A percentile compares a stretch with the other conserved stretches of the same genome.
Evolutionary conservation across 2,888 invertebrate genomes (phyloP).

Genomic region (Polymixis lichenea): DNA sequence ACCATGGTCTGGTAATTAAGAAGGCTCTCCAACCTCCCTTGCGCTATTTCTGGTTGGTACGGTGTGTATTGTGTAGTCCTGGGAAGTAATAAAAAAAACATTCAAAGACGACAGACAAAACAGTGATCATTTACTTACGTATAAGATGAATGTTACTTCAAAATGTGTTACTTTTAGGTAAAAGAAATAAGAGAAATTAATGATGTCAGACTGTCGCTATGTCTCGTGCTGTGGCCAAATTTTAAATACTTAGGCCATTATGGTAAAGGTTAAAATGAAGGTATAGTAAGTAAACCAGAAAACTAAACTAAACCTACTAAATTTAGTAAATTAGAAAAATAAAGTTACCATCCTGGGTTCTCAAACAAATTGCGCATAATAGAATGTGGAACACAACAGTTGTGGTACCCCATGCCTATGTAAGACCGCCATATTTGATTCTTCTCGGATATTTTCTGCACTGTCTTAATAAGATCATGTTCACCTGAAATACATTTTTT

Average conservation of each 20-base stretch:
- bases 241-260: not conserved
- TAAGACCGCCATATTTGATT: slow-evolving; percentile 99
- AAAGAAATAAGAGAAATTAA: not conserved
- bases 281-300: no score
- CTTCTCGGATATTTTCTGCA: slow-evolving; percentile 94
- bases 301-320: no score
- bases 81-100: slow-evolving; percentile 36
- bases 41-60: slow-evolving; percentile 99
- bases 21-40: slow-evolving; percentile 98
- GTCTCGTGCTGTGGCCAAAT: not conserved
- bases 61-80: slow-evolving; percentile 99
- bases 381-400: slow-evolving; percentile 98
- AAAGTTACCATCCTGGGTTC: slow-evolving; percentile 98
- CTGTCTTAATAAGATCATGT: slow-evolving; percentile 95
- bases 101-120: not conserved
- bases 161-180: not conserved
- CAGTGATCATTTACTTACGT: not conserved
- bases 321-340: not conserved
- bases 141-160: not conserved
- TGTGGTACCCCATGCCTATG: slow-evolving; percentile 99
- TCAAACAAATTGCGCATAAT: slow-evolving; percentile 99
- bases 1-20: slow-evolving; percentile 99
- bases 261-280: no score
- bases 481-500: slow-evolving; percentile 92
- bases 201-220: not conserved